Percentiles rank a stretch among this genome's conserved stretches.
phyloP scores from a whole-genome alignment of 2,797 vertebrate species.

The Etheostoma nigrum region DNA sequence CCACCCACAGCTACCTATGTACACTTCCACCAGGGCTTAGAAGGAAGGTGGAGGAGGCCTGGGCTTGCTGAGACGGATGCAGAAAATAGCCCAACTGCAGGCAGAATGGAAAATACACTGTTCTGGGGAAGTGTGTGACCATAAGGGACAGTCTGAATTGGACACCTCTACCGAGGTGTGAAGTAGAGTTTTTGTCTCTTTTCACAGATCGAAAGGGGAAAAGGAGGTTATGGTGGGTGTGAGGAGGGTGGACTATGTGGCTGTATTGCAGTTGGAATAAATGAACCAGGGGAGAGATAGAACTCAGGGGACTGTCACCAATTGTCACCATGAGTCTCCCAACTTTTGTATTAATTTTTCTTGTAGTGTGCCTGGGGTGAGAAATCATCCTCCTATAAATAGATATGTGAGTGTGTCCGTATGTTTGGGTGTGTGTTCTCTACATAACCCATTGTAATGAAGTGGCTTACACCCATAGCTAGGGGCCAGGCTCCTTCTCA shows the following conservation, averaged over 20 bases:
- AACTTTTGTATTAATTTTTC: slow-evolving; percentile 83
- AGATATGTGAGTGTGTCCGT: slow-evolving; percentile 48
- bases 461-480: slow-evolving; percentile 59
- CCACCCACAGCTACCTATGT: slow-evolving; percentile 40
- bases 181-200: slow-evolving; percentile 85
- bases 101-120: slow-evolving; percentile 72
- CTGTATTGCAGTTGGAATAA: slow-evolving; percentile 73
- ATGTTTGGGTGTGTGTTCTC: slow-evolving; percentile 29
- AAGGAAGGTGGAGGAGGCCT: slow-evolving; percentile 45
- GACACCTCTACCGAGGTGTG: slow-evolving; percentile 86
- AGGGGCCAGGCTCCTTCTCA: slow-evolving; percentile 51
- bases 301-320: slow-evolving; percentile 80
- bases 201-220: slow-evolving; percentile 52
- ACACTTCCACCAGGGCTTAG: slow-evolving; percentile 45
- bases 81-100: slow-evolving; percentile 74
- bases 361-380: slow-evolving; percentile 71
- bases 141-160: slow-evolving; percentile 83
- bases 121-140: slow-evolving; percentile 73
- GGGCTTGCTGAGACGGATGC: slow-evolving; percentile 70
- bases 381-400: slow-evolving; percentile 78
- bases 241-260: slow-evolving; percentile 50
- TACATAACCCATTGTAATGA: slow-evolving; percentile 37
- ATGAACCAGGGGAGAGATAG: slow-evolving; percentile 66
- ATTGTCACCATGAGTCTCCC: slow-evolving; percentile 80
- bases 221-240: slow-evolving; percentile 60